Evolutionary conservation across 2,113 vertebrate species (phyloP), one percentile per base, ranked within the genome.

Genomic region (Cyprinodon tularosa): DNA sequence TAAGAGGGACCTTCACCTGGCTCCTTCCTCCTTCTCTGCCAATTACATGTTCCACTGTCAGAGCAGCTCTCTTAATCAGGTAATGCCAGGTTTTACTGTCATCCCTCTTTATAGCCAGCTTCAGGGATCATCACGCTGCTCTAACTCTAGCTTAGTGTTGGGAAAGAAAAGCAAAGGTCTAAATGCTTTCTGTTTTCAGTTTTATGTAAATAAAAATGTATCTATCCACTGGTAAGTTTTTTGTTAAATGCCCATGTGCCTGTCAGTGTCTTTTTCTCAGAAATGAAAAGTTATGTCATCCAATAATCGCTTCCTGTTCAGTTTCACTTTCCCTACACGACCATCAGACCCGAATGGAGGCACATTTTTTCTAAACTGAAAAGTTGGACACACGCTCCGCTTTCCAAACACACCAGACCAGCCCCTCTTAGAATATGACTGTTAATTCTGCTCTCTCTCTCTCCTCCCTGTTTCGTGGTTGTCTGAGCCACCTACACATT

Each of bases 31-130:
- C 89, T 88, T 92, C 92, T 89, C 71, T 70, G 90, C 83, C 86
- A 92, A 93, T 93, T 92, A 91, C 68, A 80, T 90, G 88, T 90
- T 80, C 83, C 62, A 44, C 71, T 60, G 83, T 89, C 87, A 85
- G 81, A 80, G 82, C 72, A 87, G 85, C 60, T 4, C 78, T 91
- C 84, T 86, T 93, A 88, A 93, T 91, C 86, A 84, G 82, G 86
- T 91, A 90, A 92, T 88, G 77, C 88, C 38, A 13, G 72, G 81
- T 72, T 92, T 90, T 91, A 78, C 81, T 80, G 81, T 67, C 81
- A 67, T 75, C 66, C 59, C 62, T 60, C 44, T 74, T 75, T 86
- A 29, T 29, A 57, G 83, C 48, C 37, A 81, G 76, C 72, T 68
- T 48, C 42, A 68, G 71, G 76, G 80, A 81, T 85, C 77, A 80